Percentiles rank a stretch among this genome's conserved stretches.
These are phyloP conservation scores for Melospiza georgiana DNA, from an alignment of 2,113 vertebrate species.

Conservation along the genomic window DNA sequence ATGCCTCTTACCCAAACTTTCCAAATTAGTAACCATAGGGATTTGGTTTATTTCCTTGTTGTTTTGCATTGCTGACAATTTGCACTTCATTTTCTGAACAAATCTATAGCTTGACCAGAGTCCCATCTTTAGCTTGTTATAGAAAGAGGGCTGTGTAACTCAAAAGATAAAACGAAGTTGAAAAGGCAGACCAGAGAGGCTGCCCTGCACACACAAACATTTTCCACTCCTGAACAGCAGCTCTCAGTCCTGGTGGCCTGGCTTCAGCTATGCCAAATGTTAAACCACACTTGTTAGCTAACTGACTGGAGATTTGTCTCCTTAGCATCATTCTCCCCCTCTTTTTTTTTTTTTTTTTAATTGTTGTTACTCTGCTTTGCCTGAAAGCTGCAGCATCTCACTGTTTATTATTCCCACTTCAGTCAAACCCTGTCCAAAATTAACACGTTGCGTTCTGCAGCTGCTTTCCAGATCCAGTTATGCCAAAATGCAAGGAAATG, in stretches of 20 bases:
- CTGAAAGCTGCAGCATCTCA: slow-evolving; percentile 87
- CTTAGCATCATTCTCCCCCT: background rate
- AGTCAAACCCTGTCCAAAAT: slow-evolving; percentile 78
- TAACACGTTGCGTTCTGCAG: slow-evolving; percentile 60
- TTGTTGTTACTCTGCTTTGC: slow-evolving; percentile 84
- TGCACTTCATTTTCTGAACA: slow-evolving; percentile 8
- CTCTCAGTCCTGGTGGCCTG: background rate
- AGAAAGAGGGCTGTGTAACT: background rate
- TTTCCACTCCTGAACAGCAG: background rate
- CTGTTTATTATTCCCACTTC: slow-evolving; percentile 80
- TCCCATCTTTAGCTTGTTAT: background rate
- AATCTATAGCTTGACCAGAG: background rate
- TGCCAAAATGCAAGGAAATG: slow-evolving; percentile 12
- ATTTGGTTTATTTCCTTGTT: slow-evolving; percentile 1
- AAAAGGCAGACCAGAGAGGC: slow-evolving; percentile 18
- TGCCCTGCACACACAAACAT: background rate
- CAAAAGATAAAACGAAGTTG: slow-evolving; percentile 30
- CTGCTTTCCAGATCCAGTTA: background rate
- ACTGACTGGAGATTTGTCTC: slow-evolving; percentile 21
- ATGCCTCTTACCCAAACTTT: background rate
- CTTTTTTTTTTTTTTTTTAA: slow-evolving; percentile 61
- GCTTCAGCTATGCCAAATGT: slow-evolving; percentile 27
- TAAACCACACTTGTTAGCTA: slow-evolving; percentile 32
- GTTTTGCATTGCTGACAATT: slow-evolving; percentile 6
- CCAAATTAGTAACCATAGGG: background rate